A percentile compares a stretch with the other conserved stretches of the same genome.
Evolutionary conservation across 2,888 invertebrate genomes (phyloP).

Genomic region (Furcula furcula): DNA sequence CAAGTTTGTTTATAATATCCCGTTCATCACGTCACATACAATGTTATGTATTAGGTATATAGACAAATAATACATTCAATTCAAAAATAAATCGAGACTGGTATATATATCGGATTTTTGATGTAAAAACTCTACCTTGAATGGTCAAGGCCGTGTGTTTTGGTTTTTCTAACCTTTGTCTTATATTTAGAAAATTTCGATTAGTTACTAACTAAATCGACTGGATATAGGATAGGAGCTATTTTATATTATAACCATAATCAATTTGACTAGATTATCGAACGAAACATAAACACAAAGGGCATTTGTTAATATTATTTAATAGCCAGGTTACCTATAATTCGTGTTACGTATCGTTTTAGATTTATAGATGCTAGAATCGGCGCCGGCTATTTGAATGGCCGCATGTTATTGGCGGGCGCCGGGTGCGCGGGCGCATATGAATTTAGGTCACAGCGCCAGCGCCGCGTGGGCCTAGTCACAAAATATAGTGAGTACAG

Average conservation of each 20-base stretch:
- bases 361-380: slow-evolving; percentile 59
- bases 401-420: slow-evolving; percentile 68
- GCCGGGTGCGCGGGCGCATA: slow-evolving; percentile 66
- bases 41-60: too few species aligned
- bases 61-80: too few species aligned
- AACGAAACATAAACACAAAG: slow-evolving; percentile 39
- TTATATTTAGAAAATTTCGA: too few species aligned
- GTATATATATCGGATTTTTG: too few species aligned
- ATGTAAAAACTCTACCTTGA: too few species aligned
- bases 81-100: too few species aligned
- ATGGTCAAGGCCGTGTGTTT: too few species aligned
- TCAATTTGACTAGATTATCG: slow-evolving; percentile 21
- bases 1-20: too few species aligned
- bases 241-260: slow-evolving; percentile 23
- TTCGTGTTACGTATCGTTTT: slow-evolving; percentile 48
- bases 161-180: too few species aligned
- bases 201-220: neutral
- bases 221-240: neutral
- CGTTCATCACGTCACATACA: too few species aligned
- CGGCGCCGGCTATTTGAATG: slow-evolving; percentile 75
- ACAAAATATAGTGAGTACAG: too few species aligned
- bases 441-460: slow-evolving; percentile 73
- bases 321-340: slow-evolving; percentile 52
- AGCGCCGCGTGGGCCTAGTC: slow-evolving; percentile 72
- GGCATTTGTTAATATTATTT: slow-evolving; percentile 62